Evolutionary conservation across 1,140 invertebrate genomes (phyloP), one percentile per base, ranked within the genome.

Genomic region (Drosophila kohkoa): DNA sequence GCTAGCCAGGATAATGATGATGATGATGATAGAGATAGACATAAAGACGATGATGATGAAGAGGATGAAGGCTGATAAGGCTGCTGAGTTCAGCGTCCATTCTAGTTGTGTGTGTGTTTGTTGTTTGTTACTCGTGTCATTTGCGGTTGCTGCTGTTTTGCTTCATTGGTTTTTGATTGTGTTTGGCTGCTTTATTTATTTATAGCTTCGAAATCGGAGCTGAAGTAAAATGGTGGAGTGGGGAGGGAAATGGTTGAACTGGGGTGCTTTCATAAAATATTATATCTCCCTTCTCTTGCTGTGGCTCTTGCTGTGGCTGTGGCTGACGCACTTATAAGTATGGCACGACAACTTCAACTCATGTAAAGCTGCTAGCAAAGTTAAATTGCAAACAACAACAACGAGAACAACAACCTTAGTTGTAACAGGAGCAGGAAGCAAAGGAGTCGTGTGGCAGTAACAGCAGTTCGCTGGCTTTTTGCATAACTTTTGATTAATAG

Each of bases 401-500:
- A 54, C 46, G 49, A 51, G 51, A 62, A 49, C 57, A 75, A 43
- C 38, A 58, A 55, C 59, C 38, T 60, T 10, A 69, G 68, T 55
- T 49, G 49, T 2, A 74, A 51, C 32, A 45, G 66, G 28, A 75
- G 52, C 63, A 57, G 62, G 72, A 48, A 75, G 49, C 58, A 63
- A 62, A 57, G 54, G 66, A 64, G 43, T 38, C 67, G 72, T 87
- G 79, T 70, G 82, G 79, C 75, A 54, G 79, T 68, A 54, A 8
- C 51, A 54, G 82, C 81, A 87, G 68, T 87, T 87, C 83, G 77
- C 79, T 87, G 77, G 83, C 83, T 87, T 87, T 87, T 81, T 83
- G 80, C 88, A 88, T 80, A 87, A 87, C 83, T 88, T 87, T 87
- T 87, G 83, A 88, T 88, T 87, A 87, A 87, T 87, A 87, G 83